Evolutionary conservation across 2,113 vertebrate genomes (phyloP), one percentile per base, ranked within the genome.

Genomic region (Sisor rabdophorus): DNA sequence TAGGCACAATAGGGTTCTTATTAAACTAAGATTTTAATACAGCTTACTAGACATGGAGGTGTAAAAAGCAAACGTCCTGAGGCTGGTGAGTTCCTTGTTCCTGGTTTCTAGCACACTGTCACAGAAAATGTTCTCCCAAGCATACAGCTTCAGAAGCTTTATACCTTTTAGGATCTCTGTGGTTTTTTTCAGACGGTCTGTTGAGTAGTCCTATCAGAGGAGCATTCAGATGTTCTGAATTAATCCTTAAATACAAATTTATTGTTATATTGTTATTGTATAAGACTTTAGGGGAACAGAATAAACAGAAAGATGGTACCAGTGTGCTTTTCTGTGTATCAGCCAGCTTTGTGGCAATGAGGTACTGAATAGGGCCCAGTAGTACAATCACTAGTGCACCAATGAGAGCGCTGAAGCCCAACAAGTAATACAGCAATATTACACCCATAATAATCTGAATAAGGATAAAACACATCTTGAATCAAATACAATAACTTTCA

Each of bases 101-200:
- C 97, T 86, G 0, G 95, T 98, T 58, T 97, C 94, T 82, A 98
- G 94, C 83, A 99, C 97, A 0, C 93, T 96, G 81, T 90, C 91
- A 67, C 95, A 98, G 91, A 99, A 99, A 83, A 98, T 94, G 58
- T 97, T 94, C 80, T 99, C 97, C 97, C 97, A 99, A 65, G 97
- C 95, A 47, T 99, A 99, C 0, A 99, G 87, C 87, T 99, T 99
- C 76, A 99, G 88, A 67, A 99, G 84, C 80, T 99, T 99, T 61
- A 99, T 99, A 81, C 97, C 97, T 86, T 98, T 98, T 70, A 99
- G 54, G 80, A 99, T 98, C 89, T 99, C 97, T 0, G 95, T 94
- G 53, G 97, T 99, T 88, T 95, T 95, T 86, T 99, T 99, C 77
- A 99, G 86, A n/a, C 97, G 93, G 50, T 99, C 96, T 1, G 97